These are phyloP conservation scores for Pseudochirops corinnae DNA, from an alignment of 2,797 vertebrate genomes.

Conservation along the genomic window DNA sequence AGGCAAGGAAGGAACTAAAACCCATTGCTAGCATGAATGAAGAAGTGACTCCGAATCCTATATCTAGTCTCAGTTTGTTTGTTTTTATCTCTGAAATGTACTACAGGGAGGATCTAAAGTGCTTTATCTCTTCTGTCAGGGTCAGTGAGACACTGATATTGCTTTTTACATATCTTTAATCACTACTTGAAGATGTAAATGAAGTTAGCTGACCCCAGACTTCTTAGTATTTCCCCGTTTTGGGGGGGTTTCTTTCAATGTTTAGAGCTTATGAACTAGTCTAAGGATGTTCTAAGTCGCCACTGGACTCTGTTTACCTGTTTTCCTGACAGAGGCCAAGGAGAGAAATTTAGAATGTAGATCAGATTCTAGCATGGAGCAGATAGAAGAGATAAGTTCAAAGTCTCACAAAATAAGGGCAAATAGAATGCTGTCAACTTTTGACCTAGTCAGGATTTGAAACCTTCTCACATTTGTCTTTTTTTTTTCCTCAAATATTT, in stretches of 20 bases:
- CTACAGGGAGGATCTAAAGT: neutral
- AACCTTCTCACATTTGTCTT: neutral
- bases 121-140: neutral
- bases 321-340: neutral
- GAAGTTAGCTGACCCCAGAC: neutral
- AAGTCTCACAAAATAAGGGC: neutral
- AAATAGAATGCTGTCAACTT: neutral
- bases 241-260: neutral
- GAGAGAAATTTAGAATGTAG: neutral
- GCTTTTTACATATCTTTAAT: neutral
- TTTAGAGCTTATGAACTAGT: neutral
- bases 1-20: neutral
- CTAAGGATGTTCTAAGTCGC: neutral
- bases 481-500: neutral
- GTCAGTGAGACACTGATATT: neutral
- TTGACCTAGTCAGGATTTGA: neutral
- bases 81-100: neutral
- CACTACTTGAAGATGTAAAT: neutral
- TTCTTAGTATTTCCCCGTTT: neutral
- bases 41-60: neutral
- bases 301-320: neutral
- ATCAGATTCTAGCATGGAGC: neutral
- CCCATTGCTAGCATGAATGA: neutral
- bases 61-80: neutral
- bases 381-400: neutral